A percentile compares a stretch with the other conserved stretches of the same genome.
phyloP scores from a whole-genome alignment of 2,888 invertebrate genomes.

The Melinaea marsaeus region DNA sequence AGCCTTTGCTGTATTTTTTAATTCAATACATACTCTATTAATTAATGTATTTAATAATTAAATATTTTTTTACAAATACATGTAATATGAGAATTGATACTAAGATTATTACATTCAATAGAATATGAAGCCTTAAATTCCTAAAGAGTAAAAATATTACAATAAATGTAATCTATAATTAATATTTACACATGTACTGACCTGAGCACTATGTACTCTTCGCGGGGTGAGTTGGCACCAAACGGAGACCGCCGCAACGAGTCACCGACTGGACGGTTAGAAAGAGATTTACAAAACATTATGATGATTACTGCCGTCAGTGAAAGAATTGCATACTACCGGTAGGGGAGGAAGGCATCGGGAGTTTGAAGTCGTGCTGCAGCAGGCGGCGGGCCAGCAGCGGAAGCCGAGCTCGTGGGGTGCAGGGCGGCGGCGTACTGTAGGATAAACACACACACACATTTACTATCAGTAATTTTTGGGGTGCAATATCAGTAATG shows the following conservation, averaged over 20 bases:
- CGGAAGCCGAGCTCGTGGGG: slow-evolving; percentile 22
- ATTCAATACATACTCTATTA: too few relatives aligned
- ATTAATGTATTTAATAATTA: too few relatives aligned
- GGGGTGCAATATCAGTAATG: too few relatives aligned
- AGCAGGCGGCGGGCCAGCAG: slow-evolving; percentile 39
- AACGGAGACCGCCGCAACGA: slow-evolving; percentile 49
- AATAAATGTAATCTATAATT: not conserved
- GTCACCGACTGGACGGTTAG: slow-evolving; percentile 32
- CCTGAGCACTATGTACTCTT: slow-evolving; percentile 58
- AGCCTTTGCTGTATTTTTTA: too few relatives aligned
- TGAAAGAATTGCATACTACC: not conserved
- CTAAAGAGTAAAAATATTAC: too few relatives aligned
- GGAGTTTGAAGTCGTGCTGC: slow-evolving; percentile 39
- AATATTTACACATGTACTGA: slow-evolving; percentile 30
- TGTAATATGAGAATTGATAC: too few relatives aligned
- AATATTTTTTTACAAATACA: too few relatives aligned
- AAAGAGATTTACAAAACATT: slow-evolving; percentile 32
- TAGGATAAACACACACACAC: not conserved
- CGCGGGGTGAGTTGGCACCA: slow-evolving; percentile 47
- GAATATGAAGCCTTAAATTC: too few relatives aligned
- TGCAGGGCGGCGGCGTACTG: slow-evolving; percentile 13
- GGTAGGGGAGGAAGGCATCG: slow-evolving; percentile 27
- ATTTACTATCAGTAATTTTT: not conserved
- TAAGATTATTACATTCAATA: too few relatives aligned
- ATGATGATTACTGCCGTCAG: not conserved